Conservation (phyloP, 2,113 vertebrate species). For the Upupa epops region DNA sequence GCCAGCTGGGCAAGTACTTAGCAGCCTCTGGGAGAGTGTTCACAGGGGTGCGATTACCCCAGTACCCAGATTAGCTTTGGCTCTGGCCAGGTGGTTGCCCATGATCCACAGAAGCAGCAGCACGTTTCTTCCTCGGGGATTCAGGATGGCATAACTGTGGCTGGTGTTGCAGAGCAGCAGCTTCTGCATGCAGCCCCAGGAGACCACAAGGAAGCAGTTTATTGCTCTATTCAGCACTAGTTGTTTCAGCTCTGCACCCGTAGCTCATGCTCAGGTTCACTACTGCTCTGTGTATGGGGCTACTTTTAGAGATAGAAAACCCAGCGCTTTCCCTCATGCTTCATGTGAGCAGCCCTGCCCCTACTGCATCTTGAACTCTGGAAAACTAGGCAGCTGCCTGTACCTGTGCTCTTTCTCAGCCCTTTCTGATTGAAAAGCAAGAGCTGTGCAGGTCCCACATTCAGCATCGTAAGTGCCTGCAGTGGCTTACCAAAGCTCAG, state of each 20-base stretch:
- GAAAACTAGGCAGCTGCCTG: fast-evolving
- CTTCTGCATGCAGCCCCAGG: not conserved
- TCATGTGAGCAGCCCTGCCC: fast-evolving
- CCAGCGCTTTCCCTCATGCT: not conserved
- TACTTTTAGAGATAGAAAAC: not conserved
- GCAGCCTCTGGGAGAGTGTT: not conserved
- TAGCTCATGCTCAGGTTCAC: not conserved
- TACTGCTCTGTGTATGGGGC: not conserved
- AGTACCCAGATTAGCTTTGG: not conserved
- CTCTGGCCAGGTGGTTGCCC: not conserved
- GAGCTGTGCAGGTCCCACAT: not conserved
- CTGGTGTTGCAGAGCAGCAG: not conserved
- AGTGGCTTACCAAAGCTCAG: conserved; percentile 13
- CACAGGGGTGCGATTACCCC: not conserved
- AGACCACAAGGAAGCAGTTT: not conserved
- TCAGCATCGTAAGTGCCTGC: not conserved
- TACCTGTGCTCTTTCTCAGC: not conserved
- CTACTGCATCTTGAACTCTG: not conserved
- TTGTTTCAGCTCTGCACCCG: fast-evolving
- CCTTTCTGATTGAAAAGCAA: not conserved
- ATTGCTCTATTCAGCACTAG: not conserved
- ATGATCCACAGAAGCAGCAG: not conserved
- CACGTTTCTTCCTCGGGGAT: not conserved
- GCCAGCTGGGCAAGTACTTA: not conserved
- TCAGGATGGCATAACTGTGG: fast-evolving